Conservation (phyloP, 2,888 invertebrate genomes). For the Ichneumon xanthorius region DNA sequence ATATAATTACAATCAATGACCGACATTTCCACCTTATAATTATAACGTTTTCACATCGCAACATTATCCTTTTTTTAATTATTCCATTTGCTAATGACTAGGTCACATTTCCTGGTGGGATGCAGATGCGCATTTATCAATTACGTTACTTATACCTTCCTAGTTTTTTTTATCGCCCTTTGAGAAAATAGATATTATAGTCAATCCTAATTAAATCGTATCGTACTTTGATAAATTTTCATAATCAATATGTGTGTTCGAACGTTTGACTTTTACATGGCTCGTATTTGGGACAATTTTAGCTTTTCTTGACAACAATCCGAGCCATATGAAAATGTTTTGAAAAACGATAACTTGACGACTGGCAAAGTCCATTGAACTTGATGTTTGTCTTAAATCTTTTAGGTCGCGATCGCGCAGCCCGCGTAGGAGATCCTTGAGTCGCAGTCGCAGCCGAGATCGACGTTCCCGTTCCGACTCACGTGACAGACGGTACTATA, state of each 20-base stretch:
- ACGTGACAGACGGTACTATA: slow-evolving; percentile 83
- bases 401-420: slow-evolving; percentile 84
- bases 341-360: slow-evolving; percentile 11
- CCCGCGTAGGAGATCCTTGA: slow-evolving; percentile 81
- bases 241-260: background rate
- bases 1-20: background rate
- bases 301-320: background rate
- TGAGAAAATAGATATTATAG: slow-evolving; percentile 79
- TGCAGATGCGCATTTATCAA: slow-evolving; percentile 78
- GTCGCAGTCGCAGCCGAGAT: slow-evolving; percentile 83
- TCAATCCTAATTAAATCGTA: slow-evolving; percentile 48
- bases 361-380: slow-evolving; percentile 21
- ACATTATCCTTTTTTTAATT: background rate
- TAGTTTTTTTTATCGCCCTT: slow-evolving; percentile 76
- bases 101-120: slow-evolving; percentile 76
- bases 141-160: slow-evolving; percentile 75
- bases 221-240: slow-evolving; percentile 1
- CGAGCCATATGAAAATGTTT: background rate
- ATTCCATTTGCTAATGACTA: background rate
- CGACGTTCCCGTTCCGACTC: slow-evolving; percentile 84
- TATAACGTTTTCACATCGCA: background rate
- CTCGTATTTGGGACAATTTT: background rate
- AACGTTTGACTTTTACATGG: background rate
- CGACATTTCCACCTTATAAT: background rate
- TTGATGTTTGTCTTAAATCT: slow-evolving; percentile 69